Conservation (phyloP, 1,140 invertebrate species). For the Drosophila bocqueti region DNA sequence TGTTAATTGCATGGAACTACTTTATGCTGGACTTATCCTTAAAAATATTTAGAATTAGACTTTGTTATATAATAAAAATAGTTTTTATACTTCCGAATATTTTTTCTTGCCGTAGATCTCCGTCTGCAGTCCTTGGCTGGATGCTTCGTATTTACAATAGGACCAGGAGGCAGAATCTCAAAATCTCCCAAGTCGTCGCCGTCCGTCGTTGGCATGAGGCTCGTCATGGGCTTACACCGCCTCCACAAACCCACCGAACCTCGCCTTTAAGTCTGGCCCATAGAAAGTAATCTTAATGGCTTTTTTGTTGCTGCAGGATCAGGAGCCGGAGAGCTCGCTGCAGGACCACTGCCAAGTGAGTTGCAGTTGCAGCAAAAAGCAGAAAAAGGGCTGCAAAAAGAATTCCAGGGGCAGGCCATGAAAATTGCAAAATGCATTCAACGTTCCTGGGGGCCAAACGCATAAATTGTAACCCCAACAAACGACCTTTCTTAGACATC, state of each 20-base stretch:
- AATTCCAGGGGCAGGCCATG: constrained; percentile 58
- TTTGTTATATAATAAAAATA: background rate
- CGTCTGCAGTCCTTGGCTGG: background rate
- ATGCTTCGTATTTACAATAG: constrained; percentile 32
- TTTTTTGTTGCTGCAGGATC: constrained; percentile 62
- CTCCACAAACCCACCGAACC: too few relatives aligned
- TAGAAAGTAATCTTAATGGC: constrained; percentile 83
- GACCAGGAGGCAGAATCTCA: constrained; percentile 33
- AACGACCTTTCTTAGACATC: constrained; percentile 33
- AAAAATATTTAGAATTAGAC: background rate
- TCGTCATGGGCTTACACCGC: constrained; percentile 22
- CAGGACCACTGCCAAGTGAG: constrained; percentile 35
- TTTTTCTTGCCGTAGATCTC: constrained; percentile 3
- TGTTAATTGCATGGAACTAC: too few relatives aligned
- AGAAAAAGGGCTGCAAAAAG: constrained; percentile 25
- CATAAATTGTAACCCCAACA: constrained; percentile 71
- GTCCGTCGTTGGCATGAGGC: constrained; percentile 49
- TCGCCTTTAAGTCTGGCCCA: constrained; percentile 57
- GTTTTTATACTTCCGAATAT: background rate
- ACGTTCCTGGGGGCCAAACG: constrained; percentile 66
- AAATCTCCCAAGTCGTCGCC: constrained; percentile 15
- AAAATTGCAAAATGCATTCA: constrained; percentile 83
- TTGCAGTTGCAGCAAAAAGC: constrained; percentile 46
- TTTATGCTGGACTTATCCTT: background rate
- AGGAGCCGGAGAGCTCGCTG: constrained; percentile 18